phyloP scores from a whole-genome alignment of 2,888 invertebrate genomes.

The Drosophila cognata region DNA sequence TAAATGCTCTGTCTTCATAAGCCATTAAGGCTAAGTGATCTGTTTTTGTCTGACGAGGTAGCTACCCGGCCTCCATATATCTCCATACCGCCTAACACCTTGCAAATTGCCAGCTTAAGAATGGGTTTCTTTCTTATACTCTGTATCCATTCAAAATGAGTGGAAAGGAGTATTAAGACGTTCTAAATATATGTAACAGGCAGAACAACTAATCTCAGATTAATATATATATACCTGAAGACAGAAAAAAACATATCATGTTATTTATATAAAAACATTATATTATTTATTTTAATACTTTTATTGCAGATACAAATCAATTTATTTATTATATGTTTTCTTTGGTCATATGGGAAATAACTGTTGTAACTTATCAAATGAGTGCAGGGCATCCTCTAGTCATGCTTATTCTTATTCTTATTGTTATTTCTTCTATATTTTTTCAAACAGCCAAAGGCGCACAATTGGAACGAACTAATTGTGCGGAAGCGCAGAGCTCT shows the following conservation, averaged over 20 bases:
- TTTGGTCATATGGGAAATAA: neutral
- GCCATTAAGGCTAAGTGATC: constrained; percentile 84
- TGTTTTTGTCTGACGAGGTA: constrained; percentile 72
- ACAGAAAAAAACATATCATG: neutral
- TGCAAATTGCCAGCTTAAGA: constrained; percentile 66
- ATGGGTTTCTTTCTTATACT: constrained; percentile 19
- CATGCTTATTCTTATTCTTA: too few relatives aligned
- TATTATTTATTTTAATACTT: neutral
- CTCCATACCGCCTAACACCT: constrained; percentile 58
- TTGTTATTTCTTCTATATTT: constrained; percentile 13
- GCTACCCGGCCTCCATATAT: constrained; percentile 1
- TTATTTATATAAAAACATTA: neutral
- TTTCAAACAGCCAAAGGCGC: constrained; percentile 29
- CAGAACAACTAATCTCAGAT: neutral
- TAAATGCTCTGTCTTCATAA: constrained; percentile 79
- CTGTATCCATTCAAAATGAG: neutral
- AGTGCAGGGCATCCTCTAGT: neutral
- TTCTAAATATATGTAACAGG: neutral
- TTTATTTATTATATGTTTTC: neutral
- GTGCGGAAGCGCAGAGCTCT: constrained; percentile 69
- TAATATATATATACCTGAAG: neutral
- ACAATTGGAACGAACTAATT: constrained; percentile 73
- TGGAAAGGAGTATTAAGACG: neutral
- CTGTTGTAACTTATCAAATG: neutral
- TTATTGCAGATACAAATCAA: neutral